A percentile compares a stretch with the other conserved stretches of the same genome.
Evolutionary conservation across 2,797 vertebrate species (phyloP).

Genomic region (Novumbra hubbsi): DNA sequence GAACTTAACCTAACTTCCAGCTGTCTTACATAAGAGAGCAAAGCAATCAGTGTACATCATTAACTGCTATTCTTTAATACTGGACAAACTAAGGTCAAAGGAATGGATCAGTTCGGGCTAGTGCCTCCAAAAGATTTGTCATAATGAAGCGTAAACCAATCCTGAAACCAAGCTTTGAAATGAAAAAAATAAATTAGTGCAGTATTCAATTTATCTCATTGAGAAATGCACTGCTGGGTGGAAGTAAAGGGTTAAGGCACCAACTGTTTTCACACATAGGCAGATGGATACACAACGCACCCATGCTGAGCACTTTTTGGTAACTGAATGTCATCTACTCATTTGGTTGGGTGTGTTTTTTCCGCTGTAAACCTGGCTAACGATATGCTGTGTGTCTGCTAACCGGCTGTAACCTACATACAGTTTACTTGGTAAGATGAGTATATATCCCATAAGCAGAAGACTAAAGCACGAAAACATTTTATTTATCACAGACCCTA

Average conservation of each 20-base stretch:
- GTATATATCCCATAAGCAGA: neutral
- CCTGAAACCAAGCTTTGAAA: neutral
- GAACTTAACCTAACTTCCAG: constrained; percentile 4
- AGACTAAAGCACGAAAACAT: neutral
- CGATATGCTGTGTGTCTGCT: neutral
- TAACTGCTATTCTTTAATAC: constrained; percentile 30
- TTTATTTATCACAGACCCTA: neutral
- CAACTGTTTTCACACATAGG: constrained; percentile 58
- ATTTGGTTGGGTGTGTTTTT: constrained; percentile 69
- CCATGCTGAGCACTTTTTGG: constrained; percentile 42
- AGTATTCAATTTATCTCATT: constrained; percentile 29
- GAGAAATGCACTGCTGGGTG: constrained; percentile 31
- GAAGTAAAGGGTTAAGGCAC: constrained; percentile 63
- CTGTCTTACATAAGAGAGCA: constrained; percentile 45
- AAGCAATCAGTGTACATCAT: constrained; percentile 53
- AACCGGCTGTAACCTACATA: constrained; percentile 47
- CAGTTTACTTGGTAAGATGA: neutral
- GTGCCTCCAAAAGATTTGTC: neutral
- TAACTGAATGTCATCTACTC: constrained; percentile 22
- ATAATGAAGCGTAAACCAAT: neutral
- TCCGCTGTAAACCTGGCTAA: constrained; percentile 37
- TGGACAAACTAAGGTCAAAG: constrained; percentile 25
- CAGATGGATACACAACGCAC: constrained; percentile 60
- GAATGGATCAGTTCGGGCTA: constrained; percentile 14
- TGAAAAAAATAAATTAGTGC: neutral